Percentiles rank a stretch among this genome's conserved stretches.
phyloP scores from a whole-genome alignment of 2,113 vertebrate genomes.

The Alosa alosa region DNA sequence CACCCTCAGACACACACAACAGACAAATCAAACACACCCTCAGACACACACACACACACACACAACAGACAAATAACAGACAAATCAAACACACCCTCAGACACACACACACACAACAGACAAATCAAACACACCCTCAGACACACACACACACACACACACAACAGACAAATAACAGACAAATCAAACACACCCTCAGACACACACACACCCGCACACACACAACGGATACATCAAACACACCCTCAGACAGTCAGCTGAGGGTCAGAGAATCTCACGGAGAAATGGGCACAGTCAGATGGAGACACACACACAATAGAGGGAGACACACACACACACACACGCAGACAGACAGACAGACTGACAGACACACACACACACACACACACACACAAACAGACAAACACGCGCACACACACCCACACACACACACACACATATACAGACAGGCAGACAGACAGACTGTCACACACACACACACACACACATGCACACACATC shows the following conservation, averaged over 20 bases:
- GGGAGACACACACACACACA: neutral
- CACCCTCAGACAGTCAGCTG: too few species aligned
- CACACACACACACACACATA: neutral
- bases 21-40: too few species aligned
- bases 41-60: neutral
- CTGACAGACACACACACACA: neutral
- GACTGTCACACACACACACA: conserved; percentile 12
- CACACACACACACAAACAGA: neutral
- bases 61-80: too few species aligned
- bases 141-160: neutral
- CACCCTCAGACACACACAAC: too few species aligned
- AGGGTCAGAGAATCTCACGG: too few species aligned
- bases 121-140: too few species aligned
- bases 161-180: too few species aligned
- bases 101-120: neutral
- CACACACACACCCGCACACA: neutral
- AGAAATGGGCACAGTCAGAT: neutral
- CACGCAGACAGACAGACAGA: too few species aligned
- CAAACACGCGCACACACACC: neutral
- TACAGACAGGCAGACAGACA: neutral
- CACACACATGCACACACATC: neutral
- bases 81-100: neutral
- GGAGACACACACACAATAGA: neutral
- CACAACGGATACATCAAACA: too few species aligned
- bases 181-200: neutral